A percentile compares a stretch with the other conserved stretches of the same genome.
These are phyloP conservation scores for Syrmaticus mikado DNA, from an alignment of 2,113 vertebrate genomes.

Conservation along the genomic window DNA sequence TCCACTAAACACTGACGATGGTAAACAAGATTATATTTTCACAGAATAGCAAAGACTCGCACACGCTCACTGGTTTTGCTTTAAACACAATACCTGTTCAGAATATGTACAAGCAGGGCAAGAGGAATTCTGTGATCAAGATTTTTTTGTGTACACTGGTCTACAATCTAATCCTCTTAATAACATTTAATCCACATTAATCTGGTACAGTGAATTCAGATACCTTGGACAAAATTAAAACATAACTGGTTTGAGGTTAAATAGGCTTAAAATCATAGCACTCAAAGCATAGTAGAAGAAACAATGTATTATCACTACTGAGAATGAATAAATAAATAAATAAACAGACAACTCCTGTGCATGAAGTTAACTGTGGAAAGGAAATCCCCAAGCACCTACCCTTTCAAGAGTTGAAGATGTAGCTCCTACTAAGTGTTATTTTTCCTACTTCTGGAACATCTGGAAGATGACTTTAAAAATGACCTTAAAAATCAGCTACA, in stretches of 20 bases:
- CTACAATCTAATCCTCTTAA: background rate
- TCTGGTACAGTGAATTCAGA: background rate
- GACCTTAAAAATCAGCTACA: background rate
- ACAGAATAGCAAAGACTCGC: background rate
- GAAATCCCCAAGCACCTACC: background rate
- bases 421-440: background rate
- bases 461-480: slow-evolving; percentile 33
- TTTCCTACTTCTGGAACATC: background rate
- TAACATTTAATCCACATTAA: background rate
- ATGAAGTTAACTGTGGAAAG: background rate
- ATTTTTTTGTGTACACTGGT: background rate
- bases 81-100: background rate
- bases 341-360: background rate
- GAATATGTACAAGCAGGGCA: background rate
- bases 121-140: background rate
- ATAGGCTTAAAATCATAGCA: background rate
- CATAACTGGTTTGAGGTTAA: background rate
- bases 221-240: background rate
- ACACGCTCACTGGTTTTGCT: background rate
- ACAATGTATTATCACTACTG: accelerated
- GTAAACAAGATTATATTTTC: background rate
- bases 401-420: background rate
- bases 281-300: background rate
- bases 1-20: background rate
- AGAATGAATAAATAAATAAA: background rate